phyloP scores from a whole-genome alignment of 2,888 invertebrate species.

The Drosophila villosipedis region DNA sequence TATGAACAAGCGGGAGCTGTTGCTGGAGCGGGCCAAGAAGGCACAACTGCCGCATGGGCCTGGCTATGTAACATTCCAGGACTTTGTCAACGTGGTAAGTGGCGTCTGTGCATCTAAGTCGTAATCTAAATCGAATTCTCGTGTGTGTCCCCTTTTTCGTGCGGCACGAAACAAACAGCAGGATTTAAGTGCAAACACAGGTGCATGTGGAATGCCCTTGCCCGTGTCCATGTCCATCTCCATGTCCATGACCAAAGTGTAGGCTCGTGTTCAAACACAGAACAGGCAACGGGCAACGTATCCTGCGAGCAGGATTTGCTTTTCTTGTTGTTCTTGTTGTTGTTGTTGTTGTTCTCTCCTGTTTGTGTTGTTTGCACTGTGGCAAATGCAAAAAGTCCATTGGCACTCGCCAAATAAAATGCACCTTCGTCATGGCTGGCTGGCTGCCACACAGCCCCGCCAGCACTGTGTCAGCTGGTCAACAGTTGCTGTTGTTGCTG shows the following conservation, averaged over 20 bases:
- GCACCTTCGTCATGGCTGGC: slow-evolving; percentile 30
- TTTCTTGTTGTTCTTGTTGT: neutral
- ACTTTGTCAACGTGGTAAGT: slow-evolving; percentile 97
- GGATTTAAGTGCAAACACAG: slow-evolving; percentile 76
- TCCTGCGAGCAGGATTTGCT: slow-evolving; percentile 11
- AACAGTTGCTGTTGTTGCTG: neutral
- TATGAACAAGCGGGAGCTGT: slow-evolving; percentile 90
- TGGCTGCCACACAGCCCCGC: slow-evolving; percentile 18
- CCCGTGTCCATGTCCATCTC: slow-evolving; percentile 24
- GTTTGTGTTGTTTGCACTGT: slow-evolving; percentile 42
- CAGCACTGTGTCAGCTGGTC: neutral
- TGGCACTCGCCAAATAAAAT: slow-evolving; percentile 51
- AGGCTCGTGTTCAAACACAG: slow-evolving; percentile 74
- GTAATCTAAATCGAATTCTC: slow-evolving; percentile 44
- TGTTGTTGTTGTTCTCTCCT: neutral
- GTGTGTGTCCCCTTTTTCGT: slow-evolving; percentile 31
- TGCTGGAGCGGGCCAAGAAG: slow-evolving; percentile 90
- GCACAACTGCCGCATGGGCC: slow-evolving; percentile 87
- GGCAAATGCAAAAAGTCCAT: slow-evolving; percentile 72
- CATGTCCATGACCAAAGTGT: slow-evolving; percentile 39
- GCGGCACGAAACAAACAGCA: slow-evolving; percentile 54
- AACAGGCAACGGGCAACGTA: neutral
- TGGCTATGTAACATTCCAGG: slow-evolving; percentile 95
- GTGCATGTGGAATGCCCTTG: slow-evolving; percentile 43
- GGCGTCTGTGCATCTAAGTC: slow-evolving; percentile 11